phyloP scores from a whole-genome alignment of 2,888 invertebrate species.

The Diarsia dahlii region DNA sequence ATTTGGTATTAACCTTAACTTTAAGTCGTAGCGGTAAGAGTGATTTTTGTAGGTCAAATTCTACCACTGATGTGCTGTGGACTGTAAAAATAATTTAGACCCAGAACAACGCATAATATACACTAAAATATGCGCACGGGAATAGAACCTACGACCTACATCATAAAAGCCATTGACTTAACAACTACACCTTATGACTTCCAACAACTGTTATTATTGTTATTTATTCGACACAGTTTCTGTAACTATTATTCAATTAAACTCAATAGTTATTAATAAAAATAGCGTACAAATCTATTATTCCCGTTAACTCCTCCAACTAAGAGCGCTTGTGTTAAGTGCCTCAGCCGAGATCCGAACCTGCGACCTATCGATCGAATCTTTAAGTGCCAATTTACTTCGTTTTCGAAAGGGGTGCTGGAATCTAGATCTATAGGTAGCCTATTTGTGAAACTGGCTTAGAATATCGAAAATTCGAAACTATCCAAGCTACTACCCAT shows the following conservation, averaged over 20 bases:
- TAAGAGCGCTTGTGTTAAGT: conserved; percentile 40
- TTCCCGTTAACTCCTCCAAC: conserved; percentile 27
- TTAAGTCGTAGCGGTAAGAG: neutral
- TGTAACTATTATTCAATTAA: conserved; percentile 9
- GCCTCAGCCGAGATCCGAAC: conserved; percentile 41
- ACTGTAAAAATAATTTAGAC: neutral
- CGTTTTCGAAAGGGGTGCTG: conserved; percentile 21
- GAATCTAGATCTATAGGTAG: conserved; percentile 38
- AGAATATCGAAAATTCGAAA: conserved; percentile 4
- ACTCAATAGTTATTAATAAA: conserved; percentile 23
- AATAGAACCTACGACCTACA: neutral
- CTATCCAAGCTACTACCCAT: neutral
- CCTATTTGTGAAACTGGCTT: conserved; percentile 24
- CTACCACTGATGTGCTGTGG: neutral
- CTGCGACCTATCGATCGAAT: conserved; percentile 53
- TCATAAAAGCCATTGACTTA: neutral
- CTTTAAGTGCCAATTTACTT: conserved; percentile 51
- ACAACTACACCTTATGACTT: neutral
- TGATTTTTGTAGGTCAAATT: neutral
- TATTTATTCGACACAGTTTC: neutral
- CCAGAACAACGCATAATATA: neutral
- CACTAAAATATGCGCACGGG: neutral
- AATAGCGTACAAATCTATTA: conserved; percentile 20
- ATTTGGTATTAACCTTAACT: neutral
- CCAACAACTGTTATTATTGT: neutral